A percentile compares a stretch with the other conserved stretches of the same genome.
Conservation (phyloP, 1,140 invertebrate genomes). For the Drosophila busckii region DNA sequence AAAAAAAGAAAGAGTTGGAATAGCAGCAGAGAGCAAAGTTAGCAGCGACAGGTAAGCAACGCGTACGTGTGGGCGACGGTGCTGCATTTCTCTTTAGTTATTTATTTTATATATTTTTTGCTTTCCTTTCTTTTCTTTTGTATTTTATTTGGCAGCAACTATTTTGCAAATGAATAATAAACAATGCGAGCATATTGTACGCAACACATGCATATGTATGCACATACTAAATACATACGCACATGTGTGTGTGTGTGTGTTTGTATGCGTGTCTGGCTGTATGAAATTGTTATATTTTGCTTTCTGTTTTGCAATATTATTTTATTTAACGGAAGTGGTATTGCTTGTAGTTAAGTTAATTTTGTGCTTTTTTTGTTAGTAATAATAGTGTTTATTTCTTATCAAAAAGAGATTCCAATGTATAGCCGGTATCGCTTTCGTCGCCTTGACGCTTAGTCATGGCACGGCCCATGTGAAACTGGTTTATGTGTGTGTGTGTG, state of each 20-base stretch:
- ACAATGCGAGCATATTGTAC: conserved; percentile 28
- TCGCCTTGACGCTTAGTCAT: conserved; percentile 28
- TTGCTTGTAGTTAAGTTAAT: conserved; percentile 3
- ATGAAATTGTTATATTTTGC: conserved; percentile 15
- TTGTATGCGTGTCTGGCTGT: conserved; percentile 12
- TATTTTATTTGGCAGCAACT: conserved; percentile 17
- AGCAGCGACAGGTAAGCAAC: conserved; percentile 59
- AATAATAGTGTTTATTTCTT: conserved; percentile 7
- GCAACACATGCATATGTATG: conserved; percentile 4
- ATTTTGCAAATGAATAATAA: conserved; percentile 18
- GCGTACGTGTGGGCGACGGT: conserved; percentile 13
- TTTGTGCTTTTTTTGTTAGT: conserved; percentile 7
- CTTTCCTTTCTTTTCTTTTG: too few species aligned
- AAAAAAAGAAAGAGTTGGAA: conserved; percentile 40
- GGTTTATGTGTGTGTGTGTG: too few species aligned
- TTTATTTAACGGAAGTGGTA: conserved; percentile 12
- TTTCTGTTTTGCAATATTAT: not conserved
- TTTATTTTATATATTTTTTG: conserved; percentile 25
- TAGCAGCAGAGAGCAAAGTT: conserved; percentile 26
- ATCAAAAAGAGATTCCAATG: conserved; percentile 1
- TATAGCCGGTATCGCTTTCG: conserved; percentile 4
- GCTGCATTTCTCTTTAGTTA: conserved; percentile 38
- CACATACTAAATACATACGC: not conserved
- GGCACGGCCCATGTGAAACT: conserved; percentile 17
- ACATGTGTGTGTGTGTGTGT: conserved; percentile 14